Base-by-base conservation (phyloP, 2,888 invertebrate species). In the Tipula confusa region DNA sequence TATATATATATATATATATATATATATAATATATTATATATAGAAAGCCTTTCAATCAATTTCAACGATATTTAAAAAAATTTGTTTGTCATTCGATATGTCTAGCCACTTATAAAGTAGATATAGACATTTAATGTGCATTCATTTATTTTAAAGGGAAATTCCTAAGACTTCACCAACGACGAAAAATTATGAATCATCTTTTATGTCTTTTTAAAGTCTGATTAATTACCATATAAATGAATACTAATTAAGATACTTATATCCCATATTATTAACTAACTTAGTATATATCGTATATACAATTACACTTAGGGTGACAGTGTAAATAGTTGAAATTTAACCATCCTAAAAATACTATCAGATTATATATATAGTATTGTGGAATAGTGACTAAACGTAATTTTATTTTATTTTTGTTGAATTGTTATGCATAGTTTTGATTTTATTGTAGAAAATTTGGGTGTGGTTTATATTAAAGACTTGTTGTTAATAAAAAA, bases 211-310 rank as follows among this genome's bases (percentile, higher is more conserved):
- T 64, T 64, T 64, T 64, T 64, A 64, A 64, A 64, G 64, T 64
- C 64, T 64, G 64, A 64, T 64, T 64, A 64, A 64, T 64, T 64
- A 64, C 64, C 64, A 64, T 64, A 64, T 24, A 64, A 64, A 64
- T 64, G 64, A 24, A 64, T 64, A 64, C 64, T 64, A 64, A 64
- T 64, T 64, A 64, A 64, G 64, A 64, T 43, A 15, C 4, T 33
- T 33, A 33, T 33, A 11, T n/a, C 33, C 11, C 7, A 7, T 24
- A 24, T 24, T 64, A 15, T 36, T 43, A 43, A 3, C 13, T 43
- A 43, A n/a, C n/a, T n/a, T 43, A 43, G n/a, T 15, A n/a, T 43
- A 2, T 43, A 43, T n/a, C 3, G n/a, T n/a, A n/a, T n/a, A 31
- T 31, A 43, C 3, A 64, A 24, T 13, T 64, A 64, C 11, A 64